Conservation (phyloP, 2,888 invertebrate genomes). For the Chrysomela aeneicollis region DNA sequence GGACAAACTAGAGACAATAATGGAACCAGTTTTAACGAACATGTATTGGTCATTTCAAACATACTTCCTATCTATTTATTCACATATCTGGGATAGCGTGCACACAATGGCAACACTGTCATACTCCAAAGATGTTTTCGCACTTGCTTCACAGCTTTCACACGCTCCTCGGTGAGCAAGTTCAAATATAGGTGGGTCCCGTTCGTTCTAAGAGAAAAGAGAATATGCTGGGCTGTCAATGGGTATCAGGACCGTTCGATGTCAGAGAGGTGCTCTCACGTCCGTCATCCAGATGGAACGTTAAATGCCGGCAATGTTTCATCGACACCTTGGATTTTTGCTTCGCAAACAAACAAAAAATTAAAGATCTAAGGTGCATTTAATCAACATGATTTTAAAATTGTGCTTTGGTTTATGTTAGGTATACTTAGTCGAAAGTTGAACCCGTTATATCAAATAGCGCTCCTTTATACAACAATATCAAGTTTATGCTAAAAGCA, state of each 20-base stretch:
- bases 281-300: constrained; percentile 5
- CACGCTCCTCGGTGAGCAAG: constrained; percentile 51
- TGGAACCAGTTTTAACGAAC: too few species aligned
- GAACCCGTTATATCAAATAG: too few species aligned
- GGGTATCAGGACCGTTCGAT: background rate
- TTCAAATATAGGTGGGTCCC: constrained; percentile 54
- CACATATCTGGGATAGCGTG: too few species aligned
- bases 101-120: constrained; percentile 42
- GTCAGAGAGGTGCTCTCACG: background rate
- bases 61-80: too few species aligned
- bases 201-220: background rate
- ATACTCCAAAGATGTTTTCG: constrained; percentile 51
- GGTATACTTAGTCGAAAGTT: too few species aligned
- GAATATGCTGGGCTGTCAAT: constrained; percentile 5
- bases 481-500: too few species aligned
- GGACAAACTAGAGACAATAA: too few species aligned
- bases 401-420: too few species aligned
- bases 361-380: too few species aligned
- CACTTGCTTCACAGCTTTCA: constrained; percentile 51
- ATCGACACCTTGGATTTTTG: background rate
- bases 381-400: too few species aligned
- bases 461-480: too few species aligned
- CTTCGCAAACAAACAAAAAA: background rate
- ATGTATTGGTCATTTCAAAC: too few species aligned
- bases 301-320: background rate